Conservation (phyloP, 2,888 invertebrate species). For the Eilema griseolum region DNA sequence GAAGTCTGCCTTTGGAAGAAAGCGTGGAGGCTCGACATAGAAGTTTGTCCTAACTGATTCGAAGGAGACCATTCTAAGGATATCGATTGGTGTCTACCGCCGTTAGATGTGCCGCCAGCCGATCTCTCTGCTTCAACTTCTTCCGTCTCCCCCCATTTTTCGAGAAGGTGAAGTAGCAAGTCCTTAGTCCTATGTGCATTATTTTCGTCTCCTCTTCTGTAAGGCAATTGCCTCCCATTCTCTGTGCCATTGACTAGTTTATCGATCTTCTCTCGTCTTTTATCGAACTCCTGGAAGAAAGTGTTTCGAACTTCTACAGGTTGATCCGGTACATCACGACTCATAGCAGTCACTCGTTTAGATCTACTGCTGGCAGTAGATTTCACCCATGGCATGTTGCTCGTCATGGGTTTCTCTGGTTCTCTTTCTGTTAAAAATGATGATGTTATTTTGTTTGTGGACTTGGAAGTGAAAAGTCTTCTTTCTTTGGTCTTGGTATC, state of each 20-base stretch:
- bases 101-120: slow-evolving; percentile 83
- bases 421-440: slow-evolving; percentile 76
- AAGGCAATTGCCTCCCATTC: slow-evolving; percentile 79
- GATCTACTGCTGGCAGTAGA: slow-evolving; percentile 81
- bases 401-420: slow-evolving; percentile 80
- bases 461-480: slow-evolving; percentile 77
- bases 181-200: slow-evolving; percentile 92
- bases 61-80: slow-evolving; percentile 92
- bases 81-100: slow-evolving; percentile 89
- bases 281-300: slow-evolving; percentile 84
- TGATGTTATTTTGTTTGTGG: slow-evolving; percentile 76
- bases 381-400: slow-evolving; percentile 85
- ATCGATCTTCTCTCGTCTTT: slow-evolving; percentile 78
- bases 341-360: slow-evolving; percentile 89
- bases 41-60: slow-evolving; percentile 91
- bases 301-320: slow-evolving; percentile 86
- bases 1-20: slow-evolving; percentile 91
- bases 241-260: slow-evolving; percentile 78
- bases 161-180: slow-evolving; percentile 90
- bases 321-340: slow-evolving; percentile 91
- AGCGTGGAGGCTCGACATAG: slow-evolving; percentile 93
- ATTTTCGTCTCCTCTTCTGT: slow-evolving; percentile 83
- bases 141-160: slow-evolving; percentile 91
- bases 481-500: slow-evolving; percentile 69
- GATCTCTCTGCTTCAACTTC: slow-evolving; percentile 81